phyloP scores from a whole-genome alignment of 2,113 vertebrate species.

The Alligator sinensis region DNA sequence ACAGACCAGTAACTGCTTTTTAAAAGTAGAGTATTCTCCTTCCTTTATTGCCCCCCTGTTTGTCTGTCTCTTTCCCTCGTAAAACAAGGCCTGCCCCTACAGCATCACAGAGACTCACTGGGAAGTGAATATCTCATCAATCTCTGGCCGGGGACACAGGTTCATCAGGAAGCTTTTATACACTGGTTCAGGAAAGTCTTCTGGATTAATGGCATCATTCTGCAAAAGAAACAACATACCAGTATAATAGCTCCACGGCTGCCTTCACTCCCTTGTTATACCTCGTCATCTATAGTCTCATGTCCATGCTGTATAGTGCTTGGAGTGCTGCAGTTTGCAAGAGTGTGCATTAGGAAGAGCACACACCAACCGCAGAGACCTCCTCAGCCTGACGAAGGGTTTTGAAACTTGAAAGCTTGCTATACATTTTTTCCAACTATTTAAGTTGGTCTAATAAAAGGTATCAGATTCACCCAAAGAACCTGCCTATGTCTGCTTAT shows the following conservation, averaged over 20 bases:
- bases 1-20: not conserved
- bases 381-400: no score
- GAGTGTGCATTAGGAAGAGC: no score
- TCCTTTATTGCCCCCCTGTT: not conserved
- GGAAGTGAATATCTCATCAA: constrained; percentile 95
- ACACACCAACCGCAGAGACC: no score
- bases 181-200: constrained; percentile 92
- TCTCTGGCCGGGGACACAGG: constrained; percentile 94
- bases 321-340: not conserved
- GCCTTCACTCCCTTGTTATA: not conserved
- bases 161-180: constrained; percentile 90
- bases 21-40: fast-evolving
- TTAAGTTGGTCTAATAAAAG: no score
- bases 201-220: constrained; percentile 94
- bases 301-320: not conserved
- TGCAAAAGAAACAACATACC: constrained; percentile 46
- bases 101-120: constrained; percentile 84
- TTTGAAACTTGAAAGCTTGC: no score
- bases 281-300: not conserved
- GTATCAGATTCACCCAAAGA: no score
- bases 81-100: not conserved
- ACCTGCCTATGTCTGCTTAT: no score
- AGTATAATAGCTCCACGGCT: not conserved
- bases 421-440: no score
- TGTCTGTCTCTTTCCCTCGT: not conserved